Percentiles rank a stretch among this genome's conserved stretches.
phyloP scores from a whole-genome alignment of 92 coral and sea anemone species.

The Epizoanthus illoricatus region DNA sequence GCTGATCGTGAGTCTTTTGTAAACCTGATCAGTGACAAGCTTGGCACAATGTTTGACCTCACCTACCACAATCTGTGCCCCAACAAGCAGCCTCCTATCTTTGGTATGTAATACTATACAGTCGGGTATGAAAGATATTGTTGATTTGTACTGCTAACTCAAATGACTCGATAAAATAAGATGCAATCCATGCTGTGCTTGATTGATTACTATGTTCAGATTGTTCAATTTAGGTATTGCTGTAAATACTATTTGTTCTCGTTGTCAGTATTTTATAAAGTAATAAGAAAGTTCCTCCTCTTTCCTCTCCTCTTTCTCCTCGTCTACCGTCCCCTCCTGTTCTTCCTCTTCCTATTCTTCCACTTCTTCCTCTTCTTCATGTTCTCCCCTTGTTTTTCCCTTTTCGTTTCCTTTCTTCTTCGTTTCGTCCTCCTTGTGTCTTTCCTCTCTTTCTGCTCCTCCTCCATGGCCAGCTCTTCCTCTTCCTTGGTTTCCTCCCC shows the following conservation, averaged over 20 bases:
- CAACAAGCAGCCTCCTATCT: conserved; percentile 95
- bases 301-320: background rate
- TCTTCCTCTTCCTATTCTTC: background rate
- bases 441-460: background rate
- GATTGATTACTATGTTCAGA: too few relatives aligned
- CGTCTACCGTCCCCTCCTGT: background rate
- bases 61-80: conserved; percentile 97
- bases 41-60: conserved; percentile 94
- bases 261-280: too few relatives aligned
- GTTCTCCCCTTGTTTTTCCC: background rate
- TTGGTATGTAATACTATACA: conserved; percentile 63
- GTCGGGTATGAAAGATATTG: too few relatives aligned
- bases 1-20: conserved; percentile 82
- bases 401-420: background rate
- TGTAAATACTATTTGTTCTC: too few relatives aligned
- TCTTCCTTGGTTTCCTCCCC: background rate
- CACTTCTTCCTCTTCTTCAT: background rate
- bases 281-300: background rate
- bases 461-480: background rate
- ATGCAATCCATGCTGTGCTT: too few relatives aligned
- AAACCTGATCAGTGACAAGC: conserved; percentile 86
- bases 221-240: background rate
- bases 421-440: background rate
- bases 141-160: too few relatives aligned
- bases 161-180: too few relatives aligned